Percentiles rank a stretch among this genome's conserved stretches.
phyloP scores from a whole-genome alignment of 2,888 invertebrate genomes.

The Herminia tarsipennalis region DNA sequence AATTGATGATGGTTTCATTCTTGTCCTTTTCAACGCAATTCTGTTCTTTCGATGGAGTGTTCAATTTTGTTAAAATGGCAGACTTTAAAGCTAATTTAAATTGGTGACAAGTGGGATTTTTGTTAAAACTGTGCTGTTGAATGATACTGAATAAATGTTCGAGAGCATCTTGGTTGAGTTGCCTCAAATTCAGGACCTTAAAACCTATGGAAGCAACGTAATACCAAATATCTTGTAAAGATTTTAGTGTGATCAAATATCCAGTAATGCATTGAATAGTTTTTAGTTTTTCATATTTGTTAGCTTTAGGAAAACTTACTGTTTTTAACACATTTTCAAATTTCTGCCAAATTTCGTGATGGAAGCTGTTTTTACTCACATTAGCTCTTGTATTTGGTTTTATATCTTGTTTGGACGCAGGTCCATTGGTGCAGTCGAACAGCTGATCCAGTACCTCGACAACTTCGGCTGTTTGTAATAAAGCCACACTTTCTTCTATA shows the following conservation, averaged over 20 bases:
- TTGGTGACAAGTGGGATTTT: neutral
- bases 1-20: too few species aligned
- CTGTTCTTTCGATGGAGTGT: too few species aligned
- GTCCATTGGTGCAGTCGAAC: conserved; percentile 35
- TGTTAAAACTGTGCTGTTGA: neutral
- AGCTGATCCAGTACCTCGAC: conserved; percentile 17
- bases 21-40: too few species aligned
- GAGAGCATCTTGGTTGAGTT: neutral
- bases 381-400: conserved; percentile 16
- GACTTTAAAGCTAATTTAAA: too few species aligned
- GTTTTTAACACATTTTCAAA: too few species aligned
- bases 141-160: neutral
- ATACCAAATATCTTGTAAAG: neutral
- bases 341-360: conserved; percentile 10
- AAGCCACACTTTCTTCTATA: neutral
- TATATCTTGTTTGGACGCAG: conserved; percentile 27
- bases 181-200: neutral
- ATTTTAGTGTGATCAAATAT: too few species aligned
- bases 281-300: too few species aligned
- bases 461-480: conserved; percentile 8
- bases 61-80: too few species aligned
- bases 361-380: conserved; percentile 2
- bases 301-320: too few species aligned
- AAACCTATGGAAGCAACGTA: neutral
- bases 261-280: too few species aligned